A percentile compares a stretch with the other conserved stretches of the same genome.
Conservation (phyloP, 2,797 vertebrate species). For the Galagoides demidoff region DNA sequence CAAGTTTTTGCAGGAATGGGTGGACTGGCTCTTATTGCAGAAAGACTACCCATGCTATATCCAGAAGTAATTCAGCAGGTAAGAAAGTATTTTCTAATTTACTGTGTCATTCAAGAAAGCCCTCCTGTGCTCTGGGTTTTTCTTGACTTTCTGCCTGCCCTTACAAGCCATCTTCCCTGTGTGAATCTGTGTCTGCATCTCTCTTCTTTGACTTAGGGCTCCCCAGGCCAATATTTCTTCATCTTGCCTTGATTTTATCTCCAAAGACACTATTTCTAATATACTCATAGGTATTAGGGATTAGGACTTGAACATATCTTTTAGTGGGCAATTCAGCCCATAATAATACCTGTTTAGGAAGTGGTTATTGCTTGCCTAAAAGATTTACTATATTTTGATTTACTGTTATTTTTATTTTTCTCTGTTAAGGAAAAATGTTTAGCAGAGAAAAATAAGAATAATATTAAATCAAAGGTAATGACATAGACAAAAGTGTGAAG, state of each 20-base stretch:
- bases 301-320: not conserved
- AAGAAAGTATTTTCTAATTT: conserved; percentile 74
- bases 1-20: conserved; percentile 99
- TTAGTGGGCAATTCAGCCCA: not conserved
- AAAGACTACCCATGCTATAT: conserved; percentile 98
- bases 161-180: not conserved
- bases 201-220: not conserved
- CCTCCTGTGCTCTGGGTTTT: conserved; percentile 3
- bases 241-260: not conserved
- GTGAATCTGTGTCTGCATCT: not conserved
- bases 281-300: not conserved
- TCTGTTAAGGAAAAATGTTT: no score
- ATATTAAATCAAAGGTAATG: not conserved
- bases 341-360: not conserved
- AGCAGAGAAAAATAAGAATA: not conserved
- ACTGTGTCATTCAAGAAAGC: not conserved
- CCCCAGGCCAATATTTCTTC: not conserved
- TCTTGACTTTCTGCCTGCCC: not conserved
- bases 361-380: not conserved
- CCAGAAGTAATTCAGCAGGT: conserved; percentile 99
- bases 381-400: not conserved
- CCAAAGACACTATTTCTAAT: not conserved
- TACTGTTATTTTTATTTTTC: not conserved
- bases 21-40: conserved; percentile 97
- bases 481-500: not conserved